phyloP scores from a whole-genome alignment of 1,140 invertebrate species.

The Trachelipus rathkii region DNA sequence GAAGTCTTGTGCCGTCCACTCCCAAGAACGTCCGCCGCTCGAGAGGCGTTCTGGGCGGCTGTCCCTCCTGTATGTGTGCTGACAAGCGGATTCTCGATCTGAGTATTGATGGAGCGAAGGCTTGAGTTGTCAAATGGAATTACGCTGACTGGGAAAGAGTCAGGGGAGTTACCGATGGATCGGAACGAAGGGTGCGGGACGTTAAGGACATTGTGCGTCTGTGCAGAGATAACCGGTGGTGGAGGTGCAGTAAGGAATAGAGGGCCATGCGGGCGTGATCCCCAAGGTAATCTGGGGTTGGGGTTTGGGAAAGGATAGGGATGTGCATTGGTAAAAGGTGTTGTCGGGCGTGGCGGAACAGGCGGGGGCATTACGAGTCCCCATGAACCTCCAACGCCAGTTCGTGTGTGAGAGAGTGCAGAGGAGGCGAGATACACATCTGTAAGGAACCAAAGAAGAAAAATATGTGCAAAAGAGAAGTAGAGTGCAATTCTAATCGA shows the following conservation, averaged over 20 bases:
- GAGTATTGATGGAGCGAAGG: constrained; percentile 36
- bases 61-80: constrained; percentile 26
- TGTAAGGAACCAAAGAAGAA: constrained; percentile 46
- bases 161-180: constrained; percentile 41
- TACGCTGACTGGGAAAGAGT: constrained; percentile 46
- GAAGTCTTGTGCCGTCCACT: constrained; percentile 27
- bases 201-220: constrained; percentile 45
- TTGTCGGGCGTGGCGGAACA: constrained; percentile 17
- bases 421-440: constrained; percentile 44
- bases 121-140: constrained; percentile 43
- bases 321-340: constrained; percentile 28
- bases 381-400: constrained; percentile 36
- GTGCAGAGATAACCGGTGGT: constrained; percentile 39
- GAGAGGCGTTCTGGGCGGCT: constrained; percentile 30
- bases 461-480: no score
- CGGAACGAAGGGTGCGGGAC: constrained; percentile 34
- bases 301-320: constrained; percentile 14
- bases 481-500: no score
- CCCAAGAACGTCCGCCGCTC: constrained; percentile 34
- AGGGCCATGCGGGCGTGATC: constrained; percentile 32
- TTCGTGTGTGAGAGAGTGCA: constrained; percentile 35
- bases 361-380: constrained; percentile 36
- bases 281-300: constrained; percentile 26
- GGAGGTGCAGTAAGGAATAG: constrained; percentile 40
- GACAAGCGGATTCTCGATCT: constrained; percentile 37